phyloP scores from a whole-genome alignment of 2,888 invertebrate genomes.

The Ormia ochracea region DNA sequence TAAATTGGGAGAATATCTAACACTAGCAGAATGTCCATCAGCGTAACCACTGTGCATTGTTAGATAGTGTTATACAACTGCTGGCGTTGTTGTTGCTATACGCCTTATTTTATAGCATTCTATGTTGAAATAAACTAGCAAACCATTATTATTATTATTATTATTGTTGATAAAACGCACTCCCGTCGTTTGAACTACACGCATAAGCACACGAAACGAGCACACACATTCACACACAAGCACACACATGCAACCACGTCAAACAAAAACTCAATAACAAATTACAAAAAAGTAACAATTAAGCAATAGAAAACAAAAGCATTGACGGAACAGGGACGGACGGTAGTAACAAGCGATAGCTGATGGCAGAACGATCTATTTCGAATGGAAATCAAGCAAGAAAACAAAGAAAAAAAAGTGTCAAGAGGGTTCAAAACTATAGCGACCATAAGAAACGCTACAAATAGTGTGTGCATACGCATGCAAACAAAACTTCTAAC shows the following conservation, averaged over 20 bases:
- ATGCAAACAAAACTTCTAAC: background rate
- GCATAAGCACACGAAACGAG: background rate
- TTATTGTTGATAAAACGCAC: constrained; percentile 38
- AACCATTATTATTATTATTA: background rate
- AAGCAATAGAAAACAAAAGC: background rate
- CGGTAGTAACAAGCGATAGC: constrained; percentile 2
- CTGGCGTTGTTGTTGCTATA: background rate
- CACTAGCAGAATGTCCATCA: background rate
- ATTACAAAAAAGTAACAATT: background rate
- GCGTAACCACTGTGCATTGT: constrained; percentile 17
- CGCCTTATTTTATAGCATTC: background rate
- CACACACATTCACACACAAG: background rate
- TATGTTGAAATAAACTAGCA: constrained; percentile 4
- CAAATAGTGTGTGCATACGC: background rate
- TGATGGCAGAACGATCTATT: constrained; percentile 18
- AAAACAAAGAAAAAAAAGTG: background rate
- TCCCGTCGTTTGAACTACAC: constrained; percentile 1
- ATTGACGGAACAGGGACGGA: background rate
- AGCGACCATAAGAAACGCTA: constrained; percentile 38
- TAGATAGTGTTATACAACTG: background rate
- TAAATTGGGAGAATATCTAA: background rate
- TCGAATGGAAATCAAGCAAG: constrained; percentile 25
- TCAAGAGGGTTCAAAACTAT: constrained; percentile 39
- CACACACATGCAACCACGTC: background rate
- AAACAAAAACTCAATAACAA: background rate